These are phyloP conservation scores for Drosophila suzukii DNA, from an alignment of 1,140 invertebrate genomes.

Conservation along the genomic window DNA sequence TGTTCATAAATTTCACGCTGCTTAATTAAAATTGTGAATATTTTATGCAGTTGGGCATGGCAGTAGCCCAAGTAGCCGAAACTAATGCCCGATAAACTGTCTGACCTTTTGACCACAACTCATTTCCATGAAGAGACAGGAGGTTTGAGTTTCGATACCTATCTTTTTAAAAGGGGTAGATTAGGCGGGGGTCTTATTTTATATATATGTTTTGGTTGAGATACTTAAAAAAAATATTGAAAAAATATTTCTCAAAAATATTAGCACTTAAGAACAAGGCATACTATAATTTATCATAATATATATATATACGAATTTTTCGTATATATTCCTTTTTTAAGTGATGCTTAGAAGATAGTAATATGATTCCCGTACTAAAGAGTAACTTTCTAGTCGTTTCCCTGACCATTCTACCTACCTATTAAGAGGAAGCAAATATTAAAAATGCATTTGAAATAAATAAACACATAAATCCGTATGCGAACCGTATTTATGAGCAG, in stretches of 20 bases:
- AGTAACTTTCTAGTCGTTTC: not conserved
- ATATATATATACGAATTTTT: too few species aligned
- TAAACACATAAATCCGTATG: constrained; percentile 36
- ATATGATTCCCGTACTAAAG: too few species aligned
- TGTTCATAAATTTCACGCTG: constrained; percentile 53
- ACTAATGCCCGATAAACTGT: constrained; percentile 54
- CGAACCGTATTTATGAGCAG: constrained; percentile 1
- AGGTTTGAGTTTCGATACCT: not conserved
- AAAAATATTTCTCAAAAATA: too few species aligned
- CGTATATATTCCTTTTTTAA: too few species aligned
- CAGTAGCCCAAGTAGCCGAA: constrained; percentile 50
- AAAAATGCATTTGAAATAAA: constrained; percentile 42
- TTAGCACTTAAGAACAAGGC: too few species aligned
- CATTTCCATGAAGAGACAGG: constrained; percentile 33
- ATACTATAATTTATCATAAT: too few species aligned
- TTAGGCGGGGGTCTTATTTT: not conserved
- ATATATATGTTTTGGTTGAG: too few species aligned
- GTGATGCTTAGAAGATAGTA: too few species aligned
- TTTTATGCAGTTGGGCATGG: constrained; percentile 52
- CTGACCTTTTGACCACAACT: constrained; percentile 49
- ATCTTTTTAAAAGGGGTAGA: not conserved
- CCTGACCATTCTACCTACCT: not conserved
- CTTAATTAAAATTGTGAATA: constrained; percentile 55
- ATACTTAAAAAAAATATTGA: too few species aligned
- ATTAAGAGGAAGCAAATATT: constrained; percentile 27